Evolutionary conservation across 2,888 invertebrate species (phyloP), one percentile per base, ranked within the genome.

Genomic region (Rhagium mordax): DNA sequence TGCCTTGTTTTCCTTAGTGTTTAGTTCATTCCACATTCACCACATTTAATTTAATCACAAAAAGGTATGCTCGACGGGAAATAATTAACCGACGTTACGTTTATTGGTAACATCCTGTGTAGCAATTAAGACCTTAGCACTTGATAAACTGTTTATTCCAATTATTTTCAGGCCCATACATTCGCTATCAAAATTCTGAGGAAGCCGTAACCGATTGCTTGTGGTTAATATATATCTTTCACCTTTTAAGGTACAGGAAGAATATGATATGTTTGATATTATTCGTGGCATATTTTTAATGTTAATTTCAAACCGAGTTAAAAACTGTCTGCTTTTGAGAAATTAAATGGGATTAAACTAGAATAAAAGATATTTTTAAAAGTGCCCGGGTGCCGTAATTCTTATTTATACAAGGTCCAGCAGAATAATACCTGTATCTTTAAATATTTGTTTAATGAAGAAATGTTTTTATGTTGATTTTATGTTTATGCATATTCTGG

Each of bases 71-170:
- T 73, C 74, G 81, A 78, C 79, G 82, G 82, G 82, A 82, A 82
- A 81, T 76, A 82, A 82, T 81, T 82, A 81, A 81, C 77, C 81
- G 78, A 81, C 80, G 79, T 78, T 79, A 80, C 73, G 76, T 80
- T 81, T 79, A 82, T 82, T 81, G 78, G 80, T 76, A 74, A 79
- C 81, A 81, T 82, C 82, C 82, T 81, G 82, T 79, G 72, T 74
- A 69, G 74, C 78, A 78, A 78, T 78, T 78, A 76, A 75, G 76
- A 77, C 62, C 71, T 74, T 74, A 77, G 74, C 77, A 74, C 77
- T 73, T 72, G 77, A 77, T 77, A 77, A 74, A 71, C 64, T 67
- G 67, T 64, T 41, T 75, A 68, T 68, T 72, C 68, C 61, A 72
- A 33, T 41, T 41, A 41, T 72, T 72, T 51, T 51, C 71, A 48